These are phyloP conservation scores for Arrhopalites spinosus DNA, from an alignment of 2,888 invertebrate species.

Conservation along the genomic window DNA sequence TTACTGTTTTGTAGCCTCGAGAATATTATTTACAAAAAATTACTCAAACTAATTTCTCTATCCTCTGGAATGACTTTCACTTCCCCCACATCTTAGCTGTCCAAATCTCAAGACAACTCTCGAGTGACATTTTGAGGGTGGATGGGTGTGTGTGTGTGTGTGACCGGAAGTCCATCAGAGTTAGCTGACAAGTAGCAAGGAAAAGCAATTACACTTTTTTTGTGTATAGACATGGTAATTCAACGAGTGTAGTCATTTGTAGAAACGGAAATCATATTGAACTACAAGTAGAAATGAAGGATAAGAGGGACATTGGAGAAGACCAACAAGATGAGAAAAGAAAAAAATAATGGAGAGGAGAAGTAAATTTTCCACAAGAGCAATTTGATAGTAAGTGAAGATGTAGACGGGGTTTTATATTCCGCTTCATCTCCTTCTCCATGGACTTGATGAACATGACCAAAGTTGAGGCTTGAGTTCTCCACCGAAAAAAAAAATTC, in stretches of 20 bases:
- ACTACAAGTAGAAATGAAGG: no score
- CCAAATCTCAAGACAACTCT: no score
- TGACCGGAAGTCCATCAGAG: no score
- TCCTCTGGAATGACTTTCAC: no score
- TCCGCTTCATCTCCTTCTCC: background rate
- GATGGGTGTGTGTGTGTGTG: no score
- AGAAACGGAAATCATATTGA: no score
- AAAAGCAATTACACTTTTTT: background rate
- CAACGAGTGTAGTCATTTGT: no score
- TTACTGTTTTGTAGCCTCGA: no score
- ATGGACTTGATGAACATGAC: background rate
- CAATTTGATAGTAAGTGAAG: background rate
- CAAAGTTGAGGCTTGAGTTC: background rate
- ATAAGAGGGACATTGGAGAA: background rate
- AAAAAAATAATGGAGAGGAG: background rate
- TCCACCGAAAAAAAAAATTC: constrained; percentile 1
- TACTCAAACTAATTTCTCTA: no score
- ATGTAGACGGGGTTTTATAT: background rate
- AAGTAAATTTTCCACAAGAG: background rate
- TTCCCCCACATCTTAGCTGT: no score
- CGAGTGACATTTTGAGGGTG: no score
- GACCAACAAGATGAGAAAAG: background rate
- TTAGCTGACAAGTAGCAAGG: background rate
- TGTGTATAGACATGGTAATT: background rate
- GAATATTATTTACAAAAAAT: no score